phyloP scores from a whole-genome alignment of 2,113 vertebrate species.

The Marmota flaviventris region DNA sequence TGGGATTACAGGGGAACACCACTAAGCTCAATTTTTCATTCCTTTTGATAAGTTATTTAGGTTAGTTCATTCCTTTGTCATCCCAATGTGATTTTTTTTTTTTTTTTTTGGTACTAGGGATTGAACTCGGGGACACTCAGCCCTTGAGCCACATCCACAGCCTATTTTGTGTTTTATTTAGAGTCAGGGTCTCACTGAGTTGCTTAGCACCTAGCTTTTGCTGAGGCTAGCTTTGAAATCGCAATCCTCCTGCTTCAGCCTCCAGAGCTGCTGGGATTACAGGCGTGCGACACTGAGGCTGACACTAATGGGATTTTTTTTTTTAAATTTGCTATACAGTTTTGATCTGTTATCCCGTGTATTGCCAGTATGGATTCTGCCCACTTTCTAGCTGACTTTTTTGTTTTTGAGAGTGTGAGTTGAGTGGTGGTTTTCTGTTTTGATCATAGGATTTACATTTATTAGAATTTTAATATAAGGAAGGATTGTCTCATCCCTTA shows the following conservation, averaged over 20 bases:
- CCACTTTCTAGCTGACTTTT: conserved; percentile 22
- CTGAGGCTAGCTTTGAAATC: too few relatives aligned
- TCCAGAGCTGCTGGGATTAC: too few relatives aligned
- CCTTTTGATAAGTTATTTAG: neutral
- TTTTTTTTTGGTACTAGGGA: too few relatives aligned
- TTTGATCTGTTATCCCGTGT: conserved; percentile 9
- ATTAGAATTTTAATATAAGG: conserved; percentile 36
- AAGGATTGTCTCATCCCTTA: neutral
- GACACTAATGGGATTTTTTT: too few relatives aligned
- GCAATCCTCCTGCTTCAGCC: too few relatives aligned
- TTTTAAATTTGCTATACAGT: neutral
- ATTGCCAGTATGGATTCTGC: conserved; percentile 37
- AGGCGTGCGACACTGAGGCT: too few relatives aligned
- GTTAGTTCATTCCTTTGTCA: neutral
- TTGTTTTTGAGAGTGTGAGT: conserved; percentile 11
- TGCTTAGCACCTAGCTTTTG: too few relatives aligned
- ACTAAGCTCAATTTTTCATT: neutral
- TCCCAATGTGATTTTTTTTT: neutral
- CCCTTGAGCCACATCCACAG: too few relatives aligned
- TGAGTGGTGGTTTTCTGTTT: neutral
- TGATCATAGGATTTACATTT: neutral
- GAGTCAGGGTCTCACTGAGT: too few relatives aligned
- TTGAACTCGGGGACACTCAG: too few relatives aligned
- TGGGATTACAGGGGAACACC: too few relatives aligned
- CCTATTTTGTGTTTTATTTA: too few relatives aligned